Conservation (phyloP, 2,888 invertebrate species). For the Heliconius ismenius region DNA sequence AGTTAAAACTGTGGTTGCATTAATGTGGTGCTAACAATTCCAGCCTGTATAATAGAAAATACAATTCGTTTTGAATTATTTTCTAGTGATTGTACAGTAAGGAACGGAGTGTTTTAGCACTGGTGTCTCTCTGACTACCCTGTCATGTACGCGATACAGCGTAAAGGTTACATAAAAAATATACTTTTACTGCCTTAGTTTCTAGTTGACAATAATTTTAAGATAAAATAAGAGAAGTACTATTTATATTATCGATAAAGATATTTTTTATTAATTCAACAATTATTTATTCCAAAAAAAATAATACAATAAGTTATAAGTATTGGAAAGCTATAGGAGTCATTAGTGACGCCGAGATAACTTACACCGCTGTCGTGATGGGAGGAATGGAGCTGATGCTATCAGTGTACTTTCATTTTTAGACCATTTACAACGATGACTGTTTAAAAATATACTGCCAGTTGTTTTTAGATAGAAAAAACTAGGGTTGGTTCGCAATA, state of each 20-base stretch:
- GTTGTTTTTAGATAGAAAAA: not conserved
- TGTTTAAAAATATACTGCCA: not conserved
- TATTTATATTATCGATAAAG: no score
- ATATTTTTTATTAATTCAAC: not conserved
- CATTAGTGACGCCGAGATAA: slow-evolving; percentile 12
- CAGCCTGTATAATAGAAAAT: not conserved
- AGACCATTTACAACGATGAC: slow-evolving; percentile 28
- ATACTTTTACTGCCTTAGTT: no score
- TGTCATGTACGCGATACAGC: no score
- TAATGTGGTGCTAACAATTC: no score
- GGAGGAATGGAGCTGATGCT: slow-evolving; percentile 7
- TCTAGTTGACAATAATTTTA: no score
- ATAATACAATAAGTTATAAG: not conserved
- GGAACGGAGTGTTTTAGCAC: no score
- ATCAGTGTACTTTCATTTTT: slow-evolving; percentile 29
- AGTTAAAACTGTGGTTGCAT: no score
- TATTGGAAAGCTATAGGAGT: slow-evolving; percentile 21
- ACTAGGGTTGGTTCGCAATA: not conserved
- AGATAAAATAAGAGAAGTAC: no score
- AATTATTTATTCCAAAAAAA: not conserved
- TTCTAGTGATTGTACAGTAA: not conserved
- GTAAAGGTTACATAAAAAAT: no score
- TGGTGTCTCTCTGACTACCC: no score
- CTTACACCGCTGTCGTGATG: slow-evolving; percentile 8
- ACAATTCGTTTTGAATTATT: not conserved